These are phyloP conservation scores for Phenganax subtilis DNA, from an alignment of 92 coral and sea anemone genomes.

Conservation along the genomic window DNA sequence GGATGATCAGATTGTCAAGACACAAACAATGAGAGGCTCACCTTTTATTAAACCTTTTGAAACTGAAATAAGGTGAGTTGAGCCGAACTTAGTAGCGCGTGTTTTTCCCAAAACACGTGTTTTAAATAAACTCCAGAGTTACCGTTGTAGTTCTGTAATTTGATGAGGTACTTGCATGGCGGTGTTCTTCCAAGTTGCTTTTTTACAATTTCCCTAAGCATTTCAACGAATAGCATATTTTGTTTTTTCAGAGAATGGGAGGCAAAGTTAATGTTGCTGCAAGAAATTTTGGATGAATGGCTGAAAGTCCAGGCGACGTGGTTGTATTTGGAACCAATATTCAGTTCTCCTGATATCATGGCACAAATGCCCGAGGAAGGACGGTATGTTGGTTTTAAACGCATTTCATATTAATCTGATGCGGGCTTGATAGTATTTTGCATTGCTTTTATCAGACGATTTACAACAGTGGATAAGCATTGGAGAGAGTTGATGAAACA, in stretches of 20 bases:
- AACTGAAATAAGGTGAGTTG: slow-evolving; percentile 78
- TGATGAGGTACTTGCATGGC: too few species aligned
- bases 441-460: slow-evolving; percentile 62
- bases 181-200: too few species aligned
- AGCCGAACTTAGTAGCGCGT: neutral
- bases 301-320: slow-evolving; percentile 98
- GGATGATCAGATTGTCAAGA: slow-evolving; percentile 99
- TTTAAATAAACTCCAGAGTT: too few species aligned
- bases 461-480: slow-evolving; percentile 93
- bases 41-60: slow-evolving; percentile 99
- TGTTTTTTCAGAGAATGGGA: slow-evolving; percentile 80
- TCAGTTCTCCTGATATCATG: slow-evolving; percentile 99
- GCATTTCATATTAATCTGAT: neutral
- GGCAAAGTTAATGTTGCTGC: slow-evolving; percentile 81
- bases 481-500: slow-evolving; percentile 99
- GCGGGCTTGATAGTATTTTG: neutral
- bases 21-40: slow-evolving; percentile 98
- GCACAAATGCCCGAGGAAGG: slow-evolving; percentile 99
- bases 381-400: slow-evolving; percentile 49
- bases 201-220: too few species aligned
- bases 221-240: too few species aligned
- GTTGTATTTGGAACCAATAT: slow-evolving; percentile 95
- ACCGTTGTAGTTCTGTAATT: too few species aligned
- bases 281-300: slow-evolving; percentile 98
- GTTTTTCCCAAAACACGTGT: neutral